Evolutionary conservation across 2,888 invertebrate species (phyloP), one percentile per base, ranked within the genome.

Genomic region (Cheiracanthium punctorium): DNA sequence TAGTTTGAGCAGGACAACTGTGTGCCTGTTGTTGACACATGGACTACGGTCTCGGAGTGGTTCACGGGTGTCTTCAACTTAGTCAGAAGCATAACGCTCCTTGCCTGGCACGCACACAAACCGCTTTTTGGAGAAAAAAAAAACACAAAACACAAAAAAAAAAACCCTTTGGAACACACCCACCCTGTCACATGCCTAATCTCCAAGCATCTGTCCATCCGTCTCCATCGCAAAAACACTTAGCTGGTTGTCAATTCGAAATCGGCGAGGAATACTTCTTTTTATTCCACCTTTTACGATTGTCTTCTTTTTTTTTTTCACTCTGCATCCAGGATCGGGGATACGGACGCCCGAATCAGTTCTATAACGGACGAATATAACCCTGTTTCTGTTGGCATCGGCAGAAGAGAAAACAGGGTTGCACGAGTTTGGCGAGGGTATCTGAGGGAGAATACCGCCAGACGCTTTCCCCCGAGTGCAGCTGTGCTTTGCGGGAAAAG

Each of bases 311-410:
- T n/a, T n/a, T n/a, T n/a, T n/a, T n/a, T n/a, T n/a, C n/a, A n/a
- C n/a, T n/a, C n/a, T n/a, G n/a, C n/a, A n/a, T 28, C 10, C 12
- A 1, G 24, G 58, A 8, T 58, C 28, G 28, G 24, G 29, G 64
- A 4, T 64, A 37, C 17, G 32, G 43, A n/a, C 43, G 20, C 33
- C 41, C 67, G 64, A 41, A 37, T 67, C 14, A 37, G 69, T 69
- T 52, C 17, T 69, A 33, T 69, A 69, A 43, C 48, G 48, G 67
- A 48, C 69, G 58, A 20, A n/a, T 69, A 52, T 33, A 82, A 77
- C 77, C 82, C 77, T 84, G 82, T 84, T 84, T 84, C 77, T 32
- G 52, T 52, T 82, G 29, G 81, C 81, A 58, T 69, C 20, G 32
- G 67, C 33, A 71, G 75, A 43, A 65, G 52, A 71, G 75, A 43